These are phyloP conservation scores for Cataglyphis cursor DNA, from an alignment of 2,888 invertebrate species.

Conservation along the genomic window DNA sequence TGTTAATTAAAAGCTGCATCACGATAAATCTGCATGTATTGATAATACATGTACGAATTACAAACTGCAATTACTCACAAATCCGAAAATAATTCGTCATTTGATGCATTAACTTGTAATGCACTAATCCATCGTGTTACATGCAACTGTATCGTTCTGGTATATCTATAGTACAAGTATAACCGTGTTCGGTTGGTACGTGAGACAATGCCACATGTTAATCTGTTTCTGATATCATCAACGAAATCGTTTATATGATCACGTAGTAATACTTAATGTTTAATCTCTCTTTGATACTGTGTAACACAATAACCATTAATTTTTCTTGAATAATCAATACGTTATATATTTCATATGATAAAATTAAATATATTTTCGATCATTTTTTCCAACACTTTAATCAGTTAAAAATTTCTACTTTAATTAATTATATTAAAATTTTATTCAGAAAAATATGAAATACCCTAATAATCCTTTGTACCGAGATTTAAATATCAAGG, in stretches of 20 bases:
- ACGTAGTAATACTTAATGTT: not conserved
- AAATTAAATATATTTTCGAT: not conserved
- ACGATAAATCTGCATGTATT: constrained; percentile 17
- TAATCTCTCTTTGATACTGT: not conserved
- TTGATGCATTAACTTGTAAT: constrained; percentile 32
- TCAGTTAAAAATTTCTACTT: not conserved
- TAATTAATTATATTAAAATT: not conserved
- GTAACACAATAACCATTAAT: not conserved
- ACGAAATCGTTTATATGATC: not conserved
- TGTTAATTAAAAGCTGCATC: constrained; percentile 14
- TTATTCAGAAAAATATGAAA: not conserved
- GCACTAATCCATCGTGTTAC: constrained; percentile 20
- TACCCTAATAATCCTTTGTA: not conserved
- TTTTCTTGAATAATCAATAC: not conserved
- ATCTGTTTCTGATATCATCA: constrained; percentile 28
- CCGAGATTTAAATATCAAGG: not conserved
- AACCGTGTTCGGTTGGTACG: not conserved
- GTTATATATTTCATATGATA: not conserved
- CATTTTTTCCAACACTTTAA: not conserved
- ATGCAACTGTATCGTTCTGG: constrained; percentile 26
- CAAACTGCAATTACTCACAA: not conserved
- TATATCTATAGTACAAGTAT: not conserved
- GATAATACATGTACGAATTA: constrained; percentile 4
- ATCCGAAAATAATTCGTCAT: constrained; percentile 26
- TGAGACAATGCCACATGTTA: constrained; percentile 26